These are phyloP conservation scores for Cinara cedri DNA, from an alignment of 2,888 invertebrate genomes.

Conservation along the genomic window DNA sequence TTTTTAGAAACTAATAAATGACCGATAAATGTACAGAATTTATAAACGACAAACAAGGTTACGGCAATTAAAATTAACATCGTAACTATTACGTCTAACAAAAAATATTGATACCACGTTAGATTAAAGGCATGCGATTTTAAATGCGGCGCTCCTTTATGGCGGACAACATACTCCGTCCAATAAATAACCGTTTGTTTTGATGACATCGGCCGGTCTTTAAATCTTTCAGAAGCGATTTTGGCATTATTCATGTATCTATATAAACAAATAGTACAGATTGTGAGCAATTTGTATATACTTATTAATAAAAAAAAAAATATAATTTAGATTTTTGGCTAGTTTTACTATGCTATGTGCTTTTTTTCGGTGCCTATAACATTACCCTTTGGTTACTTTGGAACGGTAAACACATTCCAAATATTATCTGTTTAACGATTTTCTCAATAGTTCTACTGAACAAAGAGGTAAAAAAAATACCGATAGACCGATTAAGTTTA, in stretches of 20 bases:
- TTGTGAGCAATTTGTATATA: neutral
- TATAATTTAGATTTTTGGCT: no score
- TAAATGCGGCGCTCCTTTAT: slow-evolving; percentile 17
- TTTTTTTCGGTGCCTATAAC: no score
- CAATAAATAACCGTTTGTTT: slow-evolving; percentile 4
- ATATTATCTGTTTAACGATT: no score
- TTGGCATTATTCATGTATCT: slow-evolving; percentile 12
- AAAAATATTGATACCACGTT: slow-evolving; percentile 16
- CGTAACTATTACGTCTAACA: slow-evolving; percentile 1
- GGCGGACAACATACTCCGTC: slow-evolving; percentile 28
- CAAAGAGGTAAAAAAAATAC: no score
- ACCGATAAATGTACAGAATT: neutral
- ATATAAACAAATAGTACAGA: no score
- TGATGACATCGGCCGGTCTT: slow-evolving; percentile 23
- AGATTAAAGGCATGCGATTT: neutral
- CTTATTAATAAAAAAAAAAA: no score
- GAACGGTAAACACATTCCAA: no score
- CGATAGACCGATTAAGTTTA: no score
- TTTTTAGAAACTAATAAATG: neutral
- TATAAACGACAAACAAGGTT: neutral
- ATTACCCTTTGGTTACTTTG: no score
- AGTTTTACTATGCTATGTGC: no score
- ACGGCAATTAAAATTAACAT: neutral
- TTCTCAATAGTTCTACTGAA: no score
- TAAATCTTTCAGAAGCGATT: slow-evolving; percentile 3